Conservation (phyloP, 2,113 vertebrate genomes). For the Cheirogaleus medius region DNA sequence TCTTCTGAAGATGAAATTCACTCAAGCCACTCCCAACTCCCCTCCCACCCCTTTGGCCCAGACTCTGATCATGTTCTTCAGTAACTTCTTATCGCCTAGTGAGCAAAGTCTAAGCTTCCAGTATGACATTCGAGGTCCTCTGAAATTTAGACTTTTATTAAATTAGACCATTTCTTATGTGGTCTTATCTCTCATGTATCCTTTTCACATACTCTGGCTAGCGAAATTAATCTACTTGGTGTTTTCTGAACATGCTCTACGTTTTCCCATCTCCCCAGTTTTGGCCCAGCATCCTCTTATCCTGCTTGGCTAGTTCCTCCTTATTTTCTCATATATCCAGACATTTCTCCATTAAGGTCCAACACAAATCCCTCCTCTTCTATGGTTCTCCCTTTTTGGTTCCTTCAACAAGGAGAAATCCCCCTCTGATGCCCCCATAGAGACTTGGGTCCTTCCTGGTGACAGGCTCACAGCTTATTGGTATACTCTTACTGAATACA, state of each 20-base stretch:
- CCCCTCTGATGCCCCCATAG: no score
- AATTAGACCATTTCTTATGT: not conserved
- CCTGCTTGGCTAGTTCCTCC: not conserved
- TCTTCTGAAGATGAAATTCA: not conserved
- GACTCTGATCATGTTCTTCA: not conserved
- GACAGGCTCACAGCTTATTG: not conserved
- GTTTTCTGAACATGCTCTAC: not conserved
- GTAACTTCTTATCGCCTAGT: not conserved
- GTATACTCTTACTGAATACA: not conserved
- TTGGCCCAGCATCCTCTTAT: not conserved
- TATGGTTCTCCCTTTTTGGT: not conserved
- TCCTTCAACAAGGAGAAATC: not conserved
- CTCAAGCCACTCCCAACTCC: not conserved
- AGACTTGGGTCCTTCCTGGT: not conserved
- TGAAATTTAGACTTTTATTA: not conserved
- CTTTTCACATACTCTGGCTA: not conserved
- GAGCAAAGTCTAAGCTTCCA: not conserved
- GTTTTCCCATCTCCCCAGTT: not conserved
- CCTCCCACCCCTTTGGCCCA: not conserved
- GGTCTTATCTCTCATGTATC: not conserved
- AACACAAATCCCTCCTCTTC: not conserved
- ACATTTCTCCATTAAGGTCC: not conserved
- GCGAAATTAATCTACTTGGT: not conserved
- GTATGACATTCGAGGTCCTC: not conserved
- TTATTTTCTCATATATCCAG: not conserved